Evolutionary conservation across 2,113 vertebrate species (phyloP).

Genomic region (Dermatemys mawii): DNA sequence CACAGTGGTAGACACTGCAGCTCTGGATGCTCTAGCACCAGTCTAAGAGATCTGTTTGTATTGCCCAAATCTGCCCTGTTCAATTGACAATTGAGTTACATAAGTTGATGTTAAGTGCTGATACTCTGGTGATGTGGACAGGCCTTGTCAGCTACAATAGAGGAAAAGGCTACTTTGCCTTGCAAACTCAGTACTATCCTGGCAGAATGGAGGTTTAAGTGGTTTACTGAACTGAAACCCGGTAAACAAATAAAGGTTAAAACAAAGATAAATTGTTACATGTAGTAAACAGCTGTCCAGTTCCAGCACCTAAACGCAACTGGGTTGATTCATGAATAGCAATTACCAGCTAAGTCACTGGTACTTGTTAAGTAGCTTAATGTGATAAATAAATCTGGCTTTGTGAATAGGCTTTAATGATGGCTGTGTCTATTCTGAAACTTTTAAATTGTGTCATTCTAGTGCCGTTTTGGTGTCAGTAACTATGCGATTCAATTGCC

Average conservation of each 20-base stretch:
- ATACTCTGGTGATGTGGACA: background rate
- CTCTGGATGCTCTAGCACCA: background rate
- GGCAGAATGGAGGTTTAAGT: background rate
- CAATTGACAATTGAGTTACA: background rate
- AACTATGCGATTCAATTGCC: background rate
- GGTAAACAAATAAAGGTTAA: background rate
- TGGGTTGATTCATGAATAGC: background rate
- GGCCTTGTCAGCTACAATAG: background rate
- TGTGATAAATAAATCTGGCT: background rate
- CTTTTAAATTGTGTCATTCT: background rate
- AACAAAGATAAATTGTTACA: background rate
- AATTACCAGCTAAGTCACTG: background rate
- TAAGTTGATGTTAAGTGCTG: background rate
- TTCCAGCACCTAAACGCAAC: background rate
- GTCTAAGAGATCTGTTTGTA: background rate
- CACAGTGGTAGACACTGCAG: background rate
- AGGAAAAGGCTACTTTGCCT: background rate
- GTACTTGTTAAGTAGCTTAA: background rate
- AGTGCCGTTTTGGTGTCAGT: background rate
- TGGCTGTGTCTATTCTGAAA: slow-evolving; percentile 15
- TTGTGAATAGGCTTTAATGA: background rate
- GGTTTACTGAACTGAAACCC: background rate
- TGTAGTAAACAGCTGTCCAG: background rate
- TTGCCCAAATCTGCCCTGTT: background rate
- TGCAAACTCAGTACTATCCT: background rate